phyloP scores from a whole-genome alignment of 2,797 vertebrate species.

The Cichlasoma orientale region DNA sequence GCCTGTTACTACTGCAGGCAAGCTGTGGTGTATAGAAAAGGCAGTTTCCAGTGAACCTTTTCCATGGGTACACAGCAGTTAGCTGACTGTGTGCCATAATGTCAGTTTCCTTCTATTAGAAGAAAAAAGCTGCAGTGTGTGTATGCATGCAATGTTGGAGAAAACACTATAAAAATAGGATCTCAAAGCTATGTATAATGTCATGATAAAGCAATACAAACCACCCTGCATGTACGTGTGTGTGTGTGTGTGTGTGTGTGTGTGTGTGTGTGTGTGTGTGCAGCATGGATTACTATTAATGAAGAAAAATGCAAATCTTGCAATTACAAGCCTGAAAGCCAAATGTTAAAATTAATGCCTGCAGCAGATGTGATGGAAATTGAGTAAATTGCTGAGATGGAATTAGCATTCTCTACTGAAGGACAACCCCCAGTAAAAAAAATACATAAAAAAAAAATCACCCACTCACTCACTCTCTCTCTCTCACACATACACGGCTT shows the following conservation, averaged over 20 bases:
- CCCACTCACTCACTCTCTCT: neutral
- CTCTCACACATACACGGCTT: neutral
- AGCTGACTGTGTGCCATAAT: conserved; percentile 38
- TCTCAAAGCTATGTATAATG: conserved; percentile 57
- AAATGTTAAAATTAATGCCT: conserved; percentile 70
- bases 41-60: conserved; percentile 30
- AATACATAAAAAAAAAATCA: neutral
- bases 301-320: conserved; percentile 71
- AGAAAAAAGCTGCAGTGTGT: neutral
- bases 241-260: conserved; percentile 14
- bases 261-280: conserved; percentile 9
- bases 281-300: conserved; percentile 60
- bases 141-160: neutral
- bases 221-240: neutral
- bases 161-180: conserved; percentile 35
- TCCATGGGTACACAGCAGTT: conserved; percentile 42
- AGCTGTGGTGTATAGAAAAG: conserved; percentile 52
- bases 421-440: conserved; percentile 1
- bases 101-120: conserved; percentile 32
- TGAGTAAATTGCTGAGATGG: conserved; percentile 53
- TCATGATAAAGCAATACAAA: conserved; percentile 49
- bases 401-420: conserved; percentile 52
- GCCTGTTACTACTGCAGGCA: neutral
- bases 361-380: conserved; percentile 67
- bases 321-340: conserved; percentile 73